These are phyloP conservation scores for Orchesellides sinensis DNA, from an alignment of 2,888 invertebrate genomes.

Conservation along the genomic window DNA sequence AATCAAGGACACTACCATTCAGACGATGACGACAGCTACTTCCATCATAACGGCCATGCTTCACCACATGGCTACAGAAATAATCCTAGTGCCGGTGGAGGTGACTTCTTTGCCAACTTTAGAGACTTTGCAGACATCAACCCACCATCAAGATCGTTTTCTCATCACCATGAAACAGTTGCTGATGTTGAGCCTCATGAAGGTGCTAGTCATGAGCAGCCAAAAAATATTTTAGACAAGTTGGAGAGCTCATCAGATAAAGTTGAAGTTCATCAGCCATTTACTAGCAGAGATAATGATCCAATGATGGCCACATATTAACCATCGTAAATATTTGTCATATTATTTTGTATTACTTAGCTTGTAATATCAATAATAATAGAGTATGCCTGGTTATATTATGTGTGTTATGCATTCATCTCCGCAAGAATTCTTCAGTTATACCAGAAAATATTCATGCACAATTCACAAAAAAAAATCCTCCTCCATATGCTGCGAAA, in stretches of 20 bases:
- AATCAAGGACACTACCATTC: slow-evolving; percentile 89
- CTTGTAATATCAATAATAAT: neutral
- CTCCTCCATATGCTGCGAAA: slow-evolving; percentile 9
- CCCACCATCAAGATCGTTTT: slow-evolving; percentile 87
- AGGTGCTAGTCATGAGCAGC: slow-evolving; percentile 59
- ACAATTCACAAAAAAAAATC: neutral
- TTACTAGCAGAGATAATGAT: slow-evolving; percentile 68
- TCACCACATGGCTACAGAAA: slow-evolving; percentile 83
- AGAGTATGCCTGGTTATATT: neutral
- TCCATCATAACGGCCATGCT: slow-evolving; percentile 79
- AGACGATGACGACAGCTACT: slow-evolving; percentile 83
- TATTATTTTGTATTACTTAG: neutral
- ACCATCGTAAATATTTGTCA: neutral
- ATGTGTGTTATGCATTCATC: neutral
- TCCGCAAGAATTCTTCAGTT: slow-evolving; percentile 1
- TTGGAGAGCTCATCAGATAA: slow-evolving; percentile 65
- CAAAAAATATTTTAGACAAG: slow-evolving; percentile 72
- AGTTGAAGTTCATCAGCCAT: slow-evolving; percentile 49
- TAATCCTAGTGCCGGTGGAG: slow-evolving; percentile 76
- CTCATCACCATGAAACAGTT: slow-evolving; percentile 71
- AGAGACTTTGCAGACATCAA: slow-evolving; percentile 94
- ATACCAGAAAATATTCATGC: neutral
- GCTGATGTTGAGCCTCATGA: slow-evolving; percentile 51
- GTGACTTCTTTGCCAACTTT: slow-evolving; percentile 93
- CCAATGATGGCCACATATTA: slow-evolving; percentile 74